Percentiles rank a stretch among this genome's conserved stretches.
Conservation (phyloP, 2,888 invertebrate genomes). For the Muscina levida region DNA sequence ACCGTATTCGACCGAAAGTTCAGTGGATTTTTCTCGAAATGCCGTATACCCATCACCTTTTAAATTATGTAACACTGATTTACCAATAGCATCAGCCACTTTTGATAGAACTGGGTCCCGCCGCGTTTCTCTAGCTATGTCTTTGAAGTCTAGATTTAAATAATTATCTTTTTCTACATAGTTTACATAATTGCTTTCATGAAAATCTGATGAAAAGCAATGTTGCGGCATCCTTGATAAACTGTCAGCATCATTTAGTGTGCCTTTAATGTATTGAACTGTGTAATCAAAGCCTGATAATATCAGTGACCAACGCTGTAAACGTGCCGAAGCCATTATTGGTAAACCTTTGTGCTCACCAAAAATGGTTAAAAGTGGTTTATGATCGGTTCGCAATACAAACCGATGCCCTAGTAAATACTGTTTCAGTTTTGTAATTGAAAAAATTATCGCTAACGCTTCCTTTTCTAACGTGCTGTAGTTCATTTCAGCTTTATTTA, state of each 20-base stretch:
- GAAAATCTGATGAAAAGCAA: constrained; percentile 31
- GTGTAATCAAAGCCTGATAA: constrained; percentile 62
- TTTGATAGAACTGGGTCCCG: constrained; percentile 36
- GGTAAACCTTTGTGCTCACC: constrained; percentile 53
- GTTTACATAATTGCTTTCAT: constrained; percentile 38
- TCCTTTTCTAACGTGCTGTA: constrained; percentile 5
- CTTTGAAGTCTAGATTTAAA: constrained; percentile 43
- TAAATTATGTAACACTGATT: constrained; percentile 43
- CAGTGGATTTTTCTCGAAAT: neutral
- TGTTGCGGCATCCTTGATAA: neutral
- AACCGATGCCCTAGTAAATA: constrained; percentile 8
- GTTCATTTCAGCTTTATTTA: neutral
- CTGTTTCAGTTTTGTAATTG: constrained; percentile 1
- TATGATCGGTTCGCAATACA: constrained; percentile 5
- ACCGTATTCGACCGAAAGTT: too few relatives aligned
- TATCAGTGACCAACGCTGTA: constrained; percentile 36
- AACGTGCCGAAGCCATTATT: constrained; percentile 49
- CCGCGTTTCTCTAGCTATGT: constrained; percentile 36
- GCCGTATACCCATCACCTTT: constrained; percentile 36
- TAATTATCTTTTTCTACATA: constrained; percentile 20
- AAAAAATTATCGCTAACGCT: neutral
- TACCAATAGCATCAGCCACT: too few relatives aligned
- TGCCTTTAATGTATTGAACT: constrained; percentile 52
- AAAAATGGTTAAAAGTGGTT: constrained; percentile 43
- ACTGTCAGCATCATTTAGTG: constrained; percentile 1